Evolutionary conservation across 2,888 invertebrate genomes (phyloP), one percentile per base, ranked within the genome.

Genomic region (Argynnis bischoffii): DNA sequence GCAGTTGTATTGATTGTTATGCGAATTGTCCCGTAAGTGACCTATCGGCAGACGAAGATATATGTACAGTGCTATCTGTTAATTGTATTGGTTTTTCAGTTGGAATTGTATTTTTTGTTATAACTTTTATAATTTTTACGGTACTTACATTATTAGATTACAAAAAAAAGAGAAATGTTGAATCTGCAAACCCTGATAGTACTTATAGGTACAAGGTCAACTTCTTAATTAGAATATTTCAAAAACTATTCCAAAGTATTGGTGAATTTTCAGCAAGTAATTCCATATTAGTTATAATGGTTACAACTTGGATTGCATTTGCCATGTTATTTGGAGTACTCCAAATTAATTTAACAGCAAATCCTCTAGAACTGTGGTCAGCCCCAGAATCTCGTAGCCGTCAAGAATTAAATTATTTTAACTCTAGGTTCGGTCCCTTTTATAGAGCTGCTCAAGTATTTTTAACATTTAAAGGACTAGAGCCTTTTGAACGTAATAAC

Each of bases 361-460:
- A 98, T 83, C 99, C 99, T 0, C 95, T 98, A 1, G 97, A 99
- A 82, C 94, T 99, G 55, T 99, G 99, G 99, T 97, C 99, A 0
- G 94, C 98, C 0, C 96, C 97, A 1, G 87, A 93, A 35, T 98
- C 98, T 76, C 93, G 94, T 69, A 96, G 98, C 48, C 94, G 99
- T 68, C 81, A 94, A 53, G 97, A 99, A 80, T 96, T 98, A 81
- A 94, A 97, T 71, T 98, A 96, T 82, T 99, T 96, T 79, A 98
- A 99, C 84, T 87, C 93, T 15, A 95, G 96, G 78, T 99, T 99
- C 83, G 95, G 95, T 11, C 98, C 98, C 0, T 98, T 98, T 87
- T 98, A 97, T 84, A 94, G 98, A 64, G 96, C 97, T 2, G 96
- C 98, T 79, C 99, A 99, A 90, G 90, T 99, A 64, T 98, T 97